Conservation (phyloP, 2,888 invertebrate genomes). For the Drosophila incognita region DNA sequence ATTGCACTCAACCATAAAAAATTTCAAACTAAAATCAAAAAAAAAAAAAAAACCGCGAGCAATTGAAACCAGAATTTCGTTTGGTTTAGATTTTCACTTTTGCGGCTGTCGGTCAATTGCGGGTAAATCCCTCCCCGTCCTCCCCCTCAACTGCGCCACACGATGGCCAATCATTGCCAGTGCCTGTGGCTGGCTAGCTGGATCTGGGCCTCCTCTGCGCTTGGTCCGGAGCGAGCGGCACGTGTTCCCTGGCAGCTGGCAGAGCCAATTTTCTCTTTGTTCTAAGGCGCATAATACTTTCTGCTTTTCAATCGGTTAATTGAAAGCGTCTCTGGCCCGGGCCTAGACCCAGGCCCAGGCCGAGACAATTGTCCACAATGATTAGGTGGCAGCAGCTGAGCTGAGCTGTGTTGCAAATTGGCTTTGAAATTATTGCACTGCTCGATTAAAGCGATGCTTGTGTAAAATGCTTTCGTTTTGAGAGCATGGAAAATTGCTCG, state of each 20-base stretch:
- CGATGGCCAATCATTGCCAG: slow-evolving; percentile 35
- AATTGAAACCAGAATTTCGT: slow-evolving; percentile 81
- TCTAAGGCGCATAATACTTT: slow-evolving; percentile 56
- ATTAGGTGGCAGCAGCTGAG: slow-evolving; percentile 45
- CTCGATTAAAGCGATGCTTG: slow-evolving; percentile 5
- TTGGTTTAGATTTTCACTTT: slow-evolving; percentile 81
- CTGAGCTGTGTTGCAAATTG: slow-evolving; percentile 35
- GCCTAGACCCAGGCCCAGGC: slow-evolving; percentile 4
- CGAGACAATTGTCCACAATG: slow-evolving; percentile 42
- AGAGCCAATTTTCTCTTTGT: slow-evolving; percentile 52
- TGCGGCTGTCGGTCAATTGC: slow-evolving; percentile 64
- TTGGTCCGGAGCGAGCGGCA: slow-evolving; percentile 30
- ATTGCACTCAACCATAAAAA: slow-evolving; percentile 60
- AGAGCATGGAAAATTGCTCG: background rate
- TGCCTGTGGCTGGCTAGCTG: slow-evolving; percentile 13
- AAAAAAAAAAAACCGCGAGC: slow-evolving; percentile 69
- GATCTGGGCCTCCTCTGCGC: slow-evolving; percentile 9
- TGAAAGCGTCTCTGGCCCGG: slow-evolving; percentile 49
- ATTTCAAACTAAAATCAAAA: slow-evolving; percentile 14
- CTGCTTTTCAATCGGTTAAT: slow-evolving; percentile 61
- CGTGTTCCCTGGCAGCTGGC: slow-evolving; percentile 33
- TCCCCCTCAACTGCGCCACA: background rate
- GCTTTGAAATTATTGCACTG: slow-evolving; percentile 17
- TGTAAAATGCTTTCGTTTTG: slow-evolving; percentile 19
- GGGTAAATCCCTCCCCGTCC: background rate